Conservation (phyloP, 2,113 vertebrate genomes). For the Xyrauchen texanus region DNA sequence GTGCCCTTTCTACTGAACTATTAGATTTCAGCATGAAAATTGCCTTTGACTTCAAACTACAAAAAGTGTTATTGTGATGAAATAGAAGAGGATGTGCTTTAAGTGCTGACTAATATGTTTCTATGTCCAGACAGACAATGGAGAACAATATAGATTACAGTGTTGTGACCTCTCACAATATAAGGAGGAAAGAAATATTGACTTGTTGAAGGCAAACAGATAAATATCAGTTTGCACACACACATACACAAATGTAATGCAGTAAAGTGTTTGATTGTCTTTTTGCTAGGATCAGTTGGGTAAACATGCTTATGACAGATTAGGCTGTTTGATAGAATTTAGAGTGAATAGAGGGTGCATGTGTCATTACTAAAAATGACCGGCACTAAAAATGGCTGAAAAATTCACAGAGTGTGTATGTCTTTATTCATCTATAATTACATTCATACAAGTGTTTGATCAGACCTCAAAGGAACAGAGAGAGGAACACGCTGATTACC, state of each 20-base stretch:
- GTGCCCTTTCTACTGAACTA: too few species aligned
- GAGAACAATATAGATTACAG: slow-evolving; percentile 37
- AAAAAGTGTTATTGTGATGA: not conserved
- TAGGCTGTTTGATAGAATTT: too few species aligned
- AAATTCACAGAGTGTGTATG: slow-evolving; percentile 29
- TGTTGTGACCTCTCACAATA: slow-evolving; percentile 32
- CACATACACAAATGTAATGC: slow-evolving; percentile 1
- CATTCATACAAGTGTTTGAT: slow-evolving; percentile 37
- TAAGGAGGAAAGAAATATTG: too few species aligned
- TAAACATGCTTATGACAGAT: not conserved
- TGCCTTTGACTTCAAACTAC: not conserved
- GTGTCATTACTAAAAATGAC: slow-evolving; percentile 21
- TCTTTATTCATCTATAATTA: too few species aligned
- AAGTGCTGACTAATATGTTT: not conserved
- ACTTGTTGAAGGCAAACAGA: not conserved
- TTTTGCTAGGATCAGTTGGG: not conserved
- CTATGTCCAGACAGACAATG: not conserved
- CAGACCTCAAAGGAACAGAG: slow-evolving; percentile 47
- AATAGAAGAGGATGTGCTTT: not conserved
- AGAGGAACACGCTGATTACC: slow-evolving; percentile 62
- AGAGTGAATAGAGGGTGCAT: not conserved
- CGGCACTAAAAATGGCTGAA: not conserved
- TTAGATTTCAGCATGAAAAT: not conserved
- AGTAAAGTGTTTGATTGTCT: not conserved
- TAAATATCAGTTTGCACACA: slow-evolving; percentile 12